phyloP scores from a whole-genome alignment of 30 jellyfish, hydroid and myxozoan genomes.

The Hydra vulgaris region DNA sequence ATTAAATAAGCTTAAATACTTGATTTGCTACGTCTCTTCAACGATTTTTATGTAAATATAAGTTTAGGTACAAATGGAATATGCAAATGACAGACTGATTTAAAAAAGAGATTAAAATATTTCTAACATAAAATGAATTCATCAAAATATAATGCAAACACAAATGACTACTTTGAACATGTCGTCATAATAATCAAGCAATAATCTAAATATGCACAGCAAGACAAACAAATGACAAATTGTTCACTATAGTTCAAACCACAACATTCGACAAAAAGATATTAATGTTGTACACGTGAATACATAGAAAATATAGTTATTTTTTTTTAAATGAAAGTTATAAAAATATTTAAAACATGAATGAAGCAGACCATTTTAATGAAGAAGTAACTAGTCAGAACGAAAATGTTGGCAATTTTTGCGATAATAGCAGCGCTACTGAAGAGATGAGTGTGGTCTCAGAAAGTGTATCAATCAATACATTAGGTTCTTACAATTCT shows the following conservation, averaged over 20 bases:
- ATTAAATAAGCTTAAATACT: neutral
- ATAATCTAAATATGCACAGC: neutral
- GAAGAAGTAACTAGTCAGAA: neutral
- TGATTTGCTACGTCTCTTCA: neutral
- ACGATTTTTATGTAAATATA: neutral
- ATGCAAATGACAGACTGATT: neutral
- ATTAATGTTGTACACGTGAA: neutral
- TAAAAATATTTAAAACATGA: neutral
- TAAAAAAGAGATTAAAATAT: neutral
- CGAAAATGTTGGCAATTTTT: neutral
- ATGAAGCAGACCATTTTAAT: neutral
- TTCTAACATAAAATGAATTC: neutral
- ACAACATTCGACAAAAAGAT: neutral
- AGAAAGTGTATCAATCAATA: neutral
- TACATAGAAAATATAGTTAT: neutral
- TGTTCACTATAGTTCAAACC: neutral
- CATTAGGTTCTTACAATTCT: neutral
- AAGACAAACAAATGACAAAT: neutral
- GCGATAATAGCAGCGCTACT: conserved; percentile 6
- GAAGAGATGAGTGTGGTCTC: neutral
- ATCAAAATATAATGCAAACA: neutral
- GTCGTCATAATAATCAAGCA: neutral
- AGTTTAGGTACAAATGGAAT: neutral
- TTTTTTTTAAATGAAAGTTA: neutral
- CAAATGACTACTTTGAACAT: neutral